A percentile compares a stretch with the other conserved stretches of the same genome.
These are phyloP conservation scores for Linnaemya tessellans DNA, from an alignment of 2,888 invertebrate genomes.

Conservation along the genomic window DNA sequence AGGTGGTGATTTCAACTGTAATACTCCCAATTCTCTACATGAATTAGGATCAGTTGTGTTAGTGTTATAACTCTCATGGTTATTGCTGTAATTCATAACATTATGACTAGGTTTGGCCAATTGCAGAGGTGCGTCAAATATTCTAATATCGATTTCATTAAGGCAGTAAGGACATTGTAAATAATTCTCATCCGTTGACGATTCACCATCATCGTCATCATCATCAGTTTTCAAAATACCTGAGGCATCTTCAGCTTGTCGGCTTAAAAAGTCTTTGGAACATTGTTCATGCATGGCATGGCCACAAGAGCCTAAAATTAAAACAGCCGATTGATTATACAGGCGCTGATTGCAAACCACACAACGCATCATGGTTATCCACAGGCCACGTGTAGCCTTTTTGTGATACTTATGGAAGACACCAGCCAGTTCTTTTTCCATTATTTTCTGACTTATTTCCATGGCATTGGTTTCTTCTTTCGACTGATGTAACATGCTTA, in stretches of 20 bases:
- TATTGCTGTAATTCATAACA: slow-evolving; percentile 70
- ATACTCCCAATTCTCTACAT: slow-evolving; percentile 75
- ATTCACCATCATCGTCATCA: slow-evolving; percentile 30
- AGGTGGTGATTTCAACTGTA: slow-evolving; percentile 82
- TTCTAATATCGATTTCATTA: slow-evolving; percentile 62
- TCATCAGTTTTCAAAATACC: slow-evolving; percentile 20
- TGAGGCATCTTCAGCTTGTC: slow-evolving; percentile 31
- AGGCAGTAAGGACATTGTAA: slow-evolving; percentile 80
- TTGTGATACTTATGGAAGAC: slow-evolving; percentile 79
- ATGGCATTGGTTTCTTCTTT: slow-evolving; percentile 89
- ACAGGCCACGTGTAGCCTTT: slow-evolving; percentile 80
- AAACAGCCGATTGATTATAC: slow-evolving; percentile 78
- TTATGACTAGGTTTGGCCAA: slow-evolving; percentile 79
- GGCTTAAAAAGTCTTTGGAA: slow-evolving; percentile 62
- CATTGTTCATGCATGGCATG: slow-evolving; percentile 82
- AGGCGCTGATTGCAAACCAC: slow-evolving; percentile 80
- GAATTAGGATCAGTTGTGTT: neutral
- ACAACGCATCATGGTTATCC: slow-evolving; percentile 82
- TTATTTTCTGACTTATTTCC: slow-evolving; percentile 86
- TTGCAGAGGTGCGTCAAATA: slow-evolving; percentile 74
- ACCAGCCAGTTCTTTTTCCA: slow-evolving; percentile 87
- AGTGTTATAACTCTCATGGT: slow-evolving; percentile 1
- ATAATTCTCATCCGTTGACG: slow-evolving; percentile 43
- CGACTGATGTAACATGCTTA: slow-evolving; percentile 90
- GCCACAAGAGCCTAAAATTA: slow-evolving; percentile 80